phyloP scores from a whole-genome alignment of 2,888 invertebrate genomes.

The Stratiomys singularior region DNA sequence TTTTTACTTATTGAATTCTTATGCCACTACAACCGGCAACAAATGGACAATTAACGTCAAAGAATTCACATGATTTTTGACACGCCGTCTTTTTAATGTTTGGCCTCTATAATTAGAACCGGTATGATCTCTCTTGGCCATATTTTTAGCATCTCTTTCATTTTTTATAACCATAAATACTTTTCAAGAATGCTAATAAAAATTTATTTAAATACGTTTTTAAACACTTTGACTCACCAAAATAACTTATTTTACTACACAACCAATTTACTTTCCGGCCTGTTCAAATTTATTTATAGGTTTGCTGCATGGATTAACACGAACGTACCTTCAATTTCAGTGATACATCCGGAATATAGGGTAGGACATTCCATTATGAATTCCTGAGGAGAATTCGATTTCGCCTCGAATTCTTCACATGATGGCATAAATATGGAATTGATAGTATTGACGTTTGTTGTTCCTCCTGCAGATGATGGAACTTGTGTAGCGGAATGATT shows the following conservation, averaged over 20 bases:
- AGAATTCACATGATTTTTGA: no score
- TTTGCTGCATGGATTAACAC: neutral
- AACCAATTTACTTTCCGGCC: neutral
- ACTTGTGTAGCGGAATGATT: neutral
- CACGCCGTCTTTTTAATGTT: no score
- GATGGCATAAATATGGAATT: conserved; percentile 35
- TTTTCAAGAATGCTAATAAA: neutral
- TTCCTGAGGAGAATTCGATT: conserved; percentile 28
- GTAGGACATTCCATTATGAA: conserved; percentile 52
- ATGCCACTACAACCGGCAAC: no score
- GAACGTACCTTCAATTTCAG: conserved; percentile 51
- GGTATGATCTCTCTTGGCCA: no score
- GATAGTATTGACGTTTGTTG: neutral
- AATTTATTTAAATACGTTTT: neutral
- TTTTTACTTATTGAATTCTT: no score
- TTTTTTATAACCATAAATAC: no score
- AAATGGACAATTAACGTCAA: no score
- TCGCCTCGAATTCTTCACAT: conserved; percentile 47
- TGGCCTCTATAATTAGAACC: no score
- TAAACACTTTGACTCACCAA: neutral
- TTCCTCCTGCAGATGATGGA: neutral
- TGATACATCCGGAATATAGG: conserved; percentile 51
- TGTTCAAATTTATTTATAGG: neutral
- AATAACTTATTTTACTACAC: neutral
- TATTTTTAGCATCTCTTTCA: no score